Conservation (phyloP, 2,797 vertebrate species). For the Chaenodraco wilsoni region DNA sequence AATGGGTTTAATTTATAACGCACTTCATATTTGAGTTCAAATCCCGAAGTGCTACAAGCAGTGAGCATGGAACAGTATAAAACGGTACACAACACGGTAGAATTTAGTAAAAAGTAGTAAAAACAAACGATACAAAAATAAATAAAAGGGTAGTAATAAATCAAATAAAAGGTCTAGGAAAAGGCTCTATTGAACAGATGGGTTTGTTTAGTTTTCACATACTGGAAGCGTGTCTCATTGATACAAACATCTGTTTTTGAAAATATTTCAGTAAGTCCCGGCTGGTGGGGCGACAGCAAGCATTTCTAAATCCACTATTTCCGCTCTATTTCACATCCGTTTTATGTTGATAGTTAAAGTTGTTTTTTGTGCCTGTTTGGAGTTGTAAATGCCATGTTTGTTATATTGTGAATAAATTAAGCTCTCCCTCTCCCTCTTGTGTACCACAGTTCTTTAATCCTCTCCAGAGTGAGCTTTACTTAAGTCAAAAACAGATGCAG, state of each 20-base stretch:
- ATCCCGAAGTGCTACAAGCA: too few species aligned
- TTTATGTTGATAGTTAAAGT: slow-evolving; percentile 45
- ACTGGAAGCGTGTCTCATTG: slow-evolving; percentile 5
- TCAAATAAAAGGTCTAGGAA: too few species aligned
- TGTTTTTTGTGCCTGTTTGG: slow-evolving; percentile 68
- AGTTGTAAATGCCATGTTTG: slow-evolving; percentile 76
- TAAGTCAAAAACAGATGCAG: not conserved
- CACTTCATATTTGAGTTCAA: too few species aligned
- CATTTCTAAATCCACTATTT: slow-evolving; percentile 39
- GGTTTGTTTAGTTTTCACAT: slow-evolving; percentile 40
- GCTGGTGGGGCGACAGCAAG: slow-evolving; percentile 12
- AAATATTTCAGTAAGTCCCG: slow-evolving; percentile 25
- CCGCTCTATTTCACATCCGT: slow-evolving; percentile 27
- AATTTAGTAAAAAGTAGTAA: too few species aligned
- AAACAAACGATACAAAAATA: too few species aligned
- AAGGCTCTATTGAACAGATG: too few species aligned
- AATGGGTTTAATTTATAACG: too few species aligned
- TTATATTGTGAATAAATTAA: slow-evolving; percentile 84
- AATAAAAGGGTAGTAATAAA: too few species aligned
- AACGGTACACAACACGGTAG: too few species aligned
- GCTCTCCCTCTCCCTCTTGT: slow-evolving; percentile 48
- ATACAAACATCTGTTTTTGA: slow-evolving; percentile 39
- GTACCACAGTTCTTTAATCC: not conserved
- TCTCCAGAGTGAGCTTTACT: not conserved
- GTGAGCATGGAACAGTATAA: too few species aligned